Percentiles rank a stretch among this genome's conserved stretches.
These are phyloP conservation scores for Notamacropus eugenii DNA, from an alignment of 2,797 vertebrate genomes.

Conservation along the genomic window DNA sequence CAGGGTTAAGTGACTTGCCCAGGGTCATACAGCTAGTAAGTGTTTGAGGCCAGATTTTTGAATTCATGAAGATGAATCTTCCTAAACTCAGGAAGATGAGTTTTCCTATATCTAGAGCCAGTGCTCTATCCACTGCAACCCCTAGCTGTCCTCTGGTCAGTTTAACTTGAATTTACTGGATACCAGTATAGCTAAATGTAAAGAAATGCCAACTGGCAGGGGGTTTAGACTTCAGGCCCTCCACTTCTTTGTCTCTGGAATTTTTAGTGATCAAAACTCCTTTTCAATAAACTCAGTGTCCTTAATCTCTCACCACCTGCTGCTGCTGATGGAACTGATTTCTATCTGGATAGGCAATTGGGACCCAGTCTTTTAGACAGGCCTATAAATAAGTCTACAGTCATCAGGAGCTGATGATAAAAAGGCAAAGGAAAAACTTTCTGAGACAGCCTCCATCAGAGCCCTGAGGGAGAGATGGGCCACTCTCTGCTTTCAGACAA, in stretches of 20 bases:
- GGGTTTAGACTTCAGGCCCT: not conserved
- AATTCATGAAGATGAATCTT: not conserved
- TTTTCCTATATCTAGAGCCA: not conserved
- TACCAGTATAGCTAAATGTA: not conserved
- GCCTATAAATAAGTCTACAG: conserved; percentile 66
- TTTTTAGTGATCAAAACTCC: conserved; percentile 37
- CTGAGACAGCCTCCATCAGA: conserved; percentile 74
- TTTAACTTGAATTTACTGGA: not conserved
- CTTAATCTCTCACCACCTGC: conserved; percentile 14
- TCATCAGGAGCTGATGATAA: conserved; percentile 75
- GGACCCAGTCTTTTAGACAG: conserved; percentile 42
- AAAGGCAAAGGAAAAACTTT: conserved; percentile 76
- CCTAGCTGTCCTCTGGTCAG: not conserved
- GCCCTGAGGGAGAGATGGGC: conserved; percentile 61
- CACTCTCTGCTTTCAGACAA: conserved; percentile 67
- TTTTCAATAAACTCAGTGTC: not conserved
- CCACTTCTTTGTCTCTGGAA: conserved; percentile 34
- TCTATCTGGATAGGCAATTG: conserved; percentile 34
- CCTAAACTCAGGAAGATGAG: not conserved
- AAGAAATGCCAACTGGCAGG: not conserved
- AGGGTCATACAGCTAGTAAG: not conserved
- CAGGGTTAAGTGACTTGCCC: not conserved
- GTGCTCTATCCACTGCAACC: not conserved
- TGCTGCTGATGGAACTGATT: not conserved
- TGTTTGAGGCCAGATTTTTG: not conserved